Evolutionary conservation across 2,797 vertebrate species (phyloP).

Genomic region (Anniella stebbinsi): DNA sequence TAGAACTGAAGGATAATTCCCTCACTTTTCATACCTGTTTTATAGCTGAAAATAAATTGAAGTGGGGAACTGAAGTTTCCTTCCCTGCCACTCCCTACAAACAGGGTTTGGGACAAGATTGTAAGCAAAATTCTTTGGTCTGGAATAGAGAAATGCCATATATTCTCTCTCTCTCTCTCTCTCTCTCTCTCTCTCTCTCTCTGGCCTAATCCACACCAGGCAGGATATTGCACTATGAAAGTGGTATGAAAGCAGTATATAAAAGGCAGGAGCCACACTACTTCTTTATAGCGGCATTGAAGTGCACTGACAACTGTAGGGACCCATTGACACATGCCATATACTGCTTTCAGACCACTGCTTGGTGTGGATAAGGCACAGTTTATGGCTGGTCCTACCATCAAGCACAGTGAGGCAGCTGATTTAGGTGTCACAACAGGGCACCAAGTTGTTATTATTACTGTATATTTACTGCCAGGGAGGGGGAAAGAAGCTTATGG

Average conservation of each 20-base stretch:
- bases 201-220: too few species aligned
- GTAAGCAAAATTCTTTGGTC: neutral
- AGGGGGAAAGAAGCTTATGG: neutral
- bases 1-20: conserved; percentile 2
- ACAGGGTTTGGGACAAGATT: accelerated
- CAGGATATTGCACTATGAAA: too few species aligned
- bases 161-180: too few species aligned
- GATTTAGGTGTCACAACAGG: neutral
- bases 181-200: too few species aligned
- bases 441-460: neutral
- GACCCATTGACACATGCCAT: too few species aligned
- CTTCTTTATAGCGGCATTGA: too few species aligned
- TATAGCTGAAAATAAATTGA: neutral
- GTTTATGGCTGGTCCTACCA: neutral
- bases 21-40: conserved; percentile 25
- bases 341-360: too few species aligned
- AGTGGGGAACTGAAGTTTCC: conserved; percentile 28
- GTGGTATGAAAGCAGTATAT: too few species aligned
- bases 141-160: neutral
- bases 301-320: too few species aligned
- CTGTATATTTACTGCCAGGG: neutral
- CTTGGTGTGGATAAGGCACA: too few species aligned
- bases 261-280: too few species aligned
- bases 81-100: neutral
- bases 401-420: neutral